These are phyloP conservation scores for Prunella strophiata DNA, from an alignment of 2,797 vertebrate species.

Conservation along the genomic window DNA sequence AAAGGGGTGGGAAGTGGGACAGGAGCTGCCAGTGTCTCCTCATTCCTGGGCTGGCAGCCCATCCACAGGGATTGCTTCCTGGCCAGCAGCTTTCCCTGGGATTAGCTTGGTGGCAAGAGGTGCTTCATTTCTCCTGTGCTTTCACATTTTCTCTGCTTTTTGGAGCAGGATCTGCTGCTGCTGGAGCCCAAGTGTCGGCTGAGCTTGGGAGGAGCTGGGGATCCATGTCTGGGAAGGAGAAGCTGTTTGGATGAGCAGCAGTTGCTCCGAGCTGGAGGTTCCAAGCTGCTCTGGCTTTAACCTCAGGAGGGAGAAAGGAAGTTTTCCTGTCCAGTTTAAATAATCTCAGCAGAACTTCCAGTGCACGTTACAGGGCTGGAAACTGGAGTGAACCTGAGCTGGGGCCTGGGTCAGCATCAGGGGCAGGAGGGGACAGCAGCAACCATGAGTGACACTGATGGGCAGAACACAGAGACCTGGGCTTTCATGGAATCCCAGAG, in stretches of 20 bases:
- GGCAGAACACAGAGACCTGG: background rate
- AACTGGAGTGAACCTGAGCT: background rate
- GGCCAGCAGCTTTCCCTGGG: background rate
- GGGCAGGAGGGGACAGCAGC: background rate
- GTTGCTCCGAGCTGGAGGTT: background rate
- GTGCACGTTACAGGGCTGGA: background rate
- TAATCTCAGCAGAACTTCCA: background rate
- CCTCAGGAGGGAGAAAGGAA: background rate
- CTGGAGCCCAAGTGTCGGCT: background rate
- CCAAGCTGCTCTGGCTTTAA: constrained; percentile 5
- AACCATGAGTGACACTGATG: background rate
- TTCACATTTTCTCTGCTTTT: constrained; percentile 2
- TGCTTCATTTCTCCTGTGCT: background rate
- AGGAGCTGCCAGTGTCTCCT: background rate
- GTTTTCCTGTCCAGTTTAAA: constrained; percentile 24
- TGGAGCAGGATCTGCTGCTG: constrained; percentile 22
- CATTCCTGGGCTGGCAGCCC: background rate
- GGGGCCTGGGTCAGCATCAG: background rate
- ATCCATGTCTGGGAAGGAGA: background rate
- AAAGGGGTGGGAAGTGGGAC: background rate
- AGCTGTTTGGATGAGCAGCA: constrained; percentile 14
- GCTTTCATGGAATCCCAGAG: background rate
- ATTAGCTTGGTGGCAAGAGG: background rate
- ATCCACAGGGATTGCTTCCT: background rate
- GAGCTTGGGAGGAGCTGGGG: background rate